These are phyloP conservation scores for Manis crassicaudata DNA, from an alignment of 2,797 vertebrate species.

Conservation along the genomic window DNA sequence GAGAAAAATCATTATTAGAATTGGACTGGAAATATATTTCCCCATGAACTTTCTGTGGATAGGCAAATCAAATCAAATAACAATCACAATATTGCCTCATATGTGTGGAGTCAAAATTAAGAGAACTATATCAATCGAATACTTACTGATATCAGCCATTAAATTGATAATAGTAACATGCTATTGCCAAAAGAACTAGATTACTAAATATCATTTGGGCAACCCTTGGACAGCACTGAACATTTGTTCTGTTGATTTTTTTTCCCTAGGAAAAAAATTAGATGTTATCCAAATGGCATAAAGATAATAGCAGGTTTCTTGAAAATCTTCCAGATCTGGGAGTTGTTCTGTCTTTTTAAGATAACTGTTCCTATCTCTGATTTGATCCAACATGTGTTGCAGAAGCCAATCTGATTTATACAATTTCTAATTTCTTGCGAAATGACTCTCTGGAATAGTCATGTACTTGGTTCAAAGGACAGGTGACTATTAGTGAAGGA, in stretches of 20 bases:
- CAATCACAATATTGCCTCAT: neutral
- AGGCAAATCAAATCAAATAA: neutral
- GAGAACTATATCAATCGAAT: neutral
- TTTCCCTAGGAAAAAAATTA: neutral
- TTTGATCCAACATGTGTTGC: neutral
- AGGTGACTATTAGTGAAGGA: neutral
- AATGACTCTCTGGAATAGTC: neutral
- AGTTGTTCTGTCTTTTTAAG: neutral
- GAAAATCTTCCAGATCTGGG: neutral
- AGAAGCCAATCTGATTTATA: neutral
- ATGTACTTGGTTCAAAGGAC: neutral
- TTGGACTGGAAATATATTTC: neutral
- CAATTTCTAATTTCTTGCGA: neutral
- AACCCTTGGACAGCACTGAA: neutral
- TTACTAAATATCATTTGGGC: neutral
- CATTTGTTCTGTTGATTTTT: neutral
- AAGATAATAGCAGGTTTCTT: neutral
- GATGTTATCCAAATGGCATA: neutral
- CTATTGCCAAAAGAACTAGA: neutral
- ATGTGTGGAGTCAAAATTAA: neutral
- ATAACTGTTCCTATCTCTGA: neutral
- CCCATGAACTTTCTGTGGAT: neutral
- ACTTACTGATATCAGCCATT: neutral
- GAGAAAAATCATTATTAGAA: neutral
- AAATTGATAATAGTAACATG: neutral